Evolutionary conservation across 2,797 vertebrate genomes (phyloP), one percentile per base, ranked within the genome.

Genomic region (Coregonus suidteri): DNA sequence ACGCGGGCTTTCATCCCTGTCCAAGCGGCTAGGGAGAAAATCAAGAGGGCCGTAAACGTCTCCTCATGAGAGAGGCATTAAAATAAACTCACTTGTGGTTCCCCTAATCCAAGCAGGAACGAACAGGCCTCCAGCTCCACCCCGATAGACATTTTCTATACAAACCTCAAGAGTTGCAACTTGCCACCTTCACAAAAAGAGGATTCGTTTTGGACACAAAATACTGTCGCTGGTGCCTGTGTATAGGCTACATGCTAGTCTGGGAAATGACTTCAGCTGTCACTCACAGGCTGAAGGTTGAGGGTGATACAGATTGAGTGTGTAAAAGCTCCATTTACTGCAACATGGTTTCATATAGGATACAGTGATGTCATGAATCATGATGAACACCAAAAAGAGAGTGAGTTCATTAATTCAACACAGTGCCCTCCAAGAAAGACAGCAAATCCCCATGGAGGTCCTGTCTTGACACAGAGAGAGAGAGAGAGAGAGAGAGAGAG

Each of bases 1-100:
- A 76, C 13, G 31, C 13, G n/a, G 0, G 77, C 91, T 93, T 94
- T 93, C 80, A 93, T 93, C 88, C 78, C 1, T 31, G 75, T 91
- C 88, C 90, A 91, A 88, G 83, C 64, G 6, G 78, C 82, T 82
- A 16, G 30, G 77, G 75, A 91, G 85, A 90, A 93, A 92, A 89
- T 89, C 86, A 88, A 85, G 85, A 88, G 77, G 76, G 51, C 80
- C 77, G 77, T 87, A 92, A 91, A 90, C 76, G 87, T 88, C 83
- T 87, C 78, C 41, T 84, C 78, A 81, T 91, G 89, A 87, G 90
- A 90, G 85, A 85, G 83, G 79, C 83, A 89, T 92, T 89, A 84
- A 84, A 83, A 82, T 75, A 76, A 80, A 89, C 79, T 84, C 84
- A 75, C 83, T 31, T 83, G 83, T 67, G 72, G 75, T 79, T 90